phyloP scores from a whole-genome alignment of 2,888 invertebrate species.

The Agrotis clavis region DNA sequence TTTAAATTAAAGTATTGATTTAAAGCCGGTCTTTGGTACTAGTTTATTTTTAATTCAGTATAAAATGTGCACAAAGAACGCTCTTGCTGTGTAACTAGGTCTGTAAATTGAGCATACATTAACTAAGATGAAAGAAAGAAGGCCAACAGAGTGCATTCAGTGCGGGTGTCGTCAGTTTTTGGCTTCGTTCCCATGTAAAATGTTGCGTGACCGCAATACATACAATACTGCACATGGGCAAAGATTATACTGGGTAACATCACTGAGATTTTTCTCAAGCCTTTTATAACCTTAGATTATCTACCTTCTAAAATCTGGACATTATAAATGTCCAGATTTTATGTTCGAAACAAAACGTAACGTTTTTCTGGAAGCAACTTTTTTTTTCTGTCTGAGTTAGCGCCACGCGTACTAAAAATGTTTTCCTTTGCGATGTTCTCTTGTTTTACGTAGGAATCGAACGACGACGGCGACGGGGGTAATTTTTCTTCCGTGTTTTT shows the following conservation, averaged over 20 bases:
- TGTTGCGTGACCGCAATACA: constrained; percentile 42
- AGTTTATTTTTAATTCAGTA: not conserved
- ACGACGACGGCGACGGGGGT: too few relatives aligned
- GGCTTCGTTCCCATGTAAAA: constrained; percentile 57
- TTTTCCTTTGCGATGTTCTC: too few relatives aligned
- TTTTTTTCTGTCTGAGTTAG: too few relatives aligned
- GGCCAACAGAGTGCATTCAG: constrained; percentile 27
- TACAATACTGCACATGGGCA: constrained; percentile 22
- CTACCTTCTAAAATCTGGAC: too few relatives aligned
- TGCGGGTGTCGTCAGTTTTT: constrained; percentile 50
- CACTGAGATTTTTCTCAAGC: constrained; percentile 43
- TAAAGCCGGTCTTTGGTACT: not conserved
- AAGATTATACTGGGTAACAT: too few relatives aligned
- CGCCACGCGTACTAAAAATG: too few relatives aligned
- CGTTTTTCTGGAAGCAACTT: too few relatives aligned
- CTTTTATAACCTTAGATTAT: not conserved
- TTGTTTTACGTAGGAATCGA: too few relatives aligned
- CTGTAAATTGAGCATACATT: constrained; percentile 44
- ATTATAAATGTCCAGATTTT: too few relatives aligned
- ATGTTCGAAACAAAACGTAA: too few relatives aligned
- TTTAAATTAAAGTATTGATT: constrained; percentile 28
- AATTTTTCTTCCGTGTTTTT: too few relatives aligned
- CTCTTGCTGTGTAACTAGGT: not conserved
- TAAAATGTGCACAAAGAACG: constrained; percentile 2
- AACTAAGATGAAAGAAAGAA: constrained; percentile 42